A percentile compares a stretch with the other conserved stretches of the same genome.
Evolutionary conservation across 2,113 vertebrate genomes (phyloP).

Genomic region (Oxygymnocypris stewartii): DNA sequence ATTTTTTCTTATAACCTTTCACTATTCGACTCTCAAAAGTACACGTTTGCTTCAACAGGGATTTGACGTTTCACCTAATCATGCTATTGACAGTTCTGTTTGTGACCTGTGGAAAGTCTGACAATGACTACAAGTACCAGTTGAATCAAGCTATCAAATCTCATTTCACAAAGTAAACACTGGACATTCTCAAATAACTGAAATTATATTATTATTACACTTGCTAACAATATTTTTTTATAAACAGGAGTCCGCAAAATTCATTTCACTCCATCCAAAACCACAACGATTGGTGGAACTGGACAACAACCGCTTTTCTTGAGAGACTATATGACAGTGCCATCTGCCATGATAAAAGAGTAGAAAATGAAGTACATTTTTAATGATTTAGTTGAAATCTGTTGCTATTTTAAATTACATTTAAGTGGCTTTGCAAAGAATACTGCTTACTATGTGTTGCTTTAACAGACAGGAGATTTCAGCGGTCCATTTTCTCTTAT

Average conservation of each 20-base stretch:
- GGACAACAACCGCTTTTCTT: constrained; percentile 68
- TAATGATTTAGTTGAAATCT: background rate
- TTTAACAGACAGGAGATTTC: constrained; percentile 55
- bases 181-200: background rate
- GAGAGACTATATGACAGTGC: constrained; percentile 61
- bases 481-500: constrained; percentile 65
- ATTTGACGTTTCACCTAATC: constrained; percentile 59
- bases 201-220: background rate
- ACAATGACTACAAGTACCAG: constrained; percentile 55
- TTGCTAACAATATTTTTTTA: background rate
- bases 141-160: constrained; percentile 71
- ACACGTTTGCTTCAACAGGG: constrained; percentile 62
- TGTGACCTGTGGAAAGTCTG: constrained; percentile 61
- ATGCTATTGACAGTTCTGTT: constrained; percentile 70
- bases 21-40: background rate
- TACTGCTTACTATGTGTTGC: background rate
- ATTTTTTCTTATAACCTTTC: background rate
- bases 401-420: background rate
- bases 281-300: constrained; percentile 74
- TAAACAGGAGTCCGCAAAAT: constrained; percentile 59
- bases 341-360: background rate
- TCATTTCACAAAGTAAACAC: constrained; percentile 72
- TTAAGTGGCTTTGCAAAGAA: background rate
- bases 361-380: constrained; percentile 32
- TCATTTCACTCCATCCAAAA: constrained; percentile 60